Evolutionary conservation across 2,888 invertebrate genomes (phyloP).

Genomic region (Ochropacha duplaris): DNA sequence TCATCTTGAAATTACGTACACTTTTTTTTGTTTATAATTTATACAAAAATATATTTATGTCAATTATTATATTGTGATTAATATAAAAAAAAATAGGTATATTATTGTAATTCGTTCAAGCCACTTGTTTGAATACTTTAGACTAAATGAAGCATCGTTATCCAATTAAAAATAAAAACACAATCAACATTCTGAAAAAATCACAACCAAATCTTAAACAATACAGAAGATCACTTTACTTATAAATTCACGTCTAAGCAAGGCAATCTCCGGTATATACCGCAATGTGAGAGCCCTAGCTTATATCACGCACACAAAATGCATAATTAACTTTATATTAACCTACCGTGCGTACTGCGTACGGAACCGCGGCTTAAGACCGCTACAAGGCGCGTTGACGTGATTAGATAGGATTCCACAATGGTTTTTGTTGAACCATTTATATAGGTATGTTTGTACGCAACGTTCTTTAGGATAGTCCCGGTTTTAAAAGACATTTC

Average conservation of each 20-base stretch:
- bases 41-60: too few relatives aligned
- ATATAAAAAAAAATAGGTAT: too few relatives aligned
- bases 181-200: not conserved
- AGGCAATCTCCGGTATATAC: constrained; percentile 49
- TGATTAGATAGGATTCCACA: constrained; percentile 48
- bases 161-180: not conserved
- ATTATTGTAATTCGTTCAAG: too few relatives aligned
- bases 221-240: constrained; percentile 28
- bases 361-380: constrained; percentile 13
- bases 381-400: constrained; percentile 31
- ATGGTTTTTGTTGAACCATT: constrained; percentile 40
- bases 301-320: constrained; percentile 70
- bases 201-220: not conserved
- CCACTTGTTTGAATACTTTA: too few relatives aligned
- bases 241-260: constrained; percentile 48
- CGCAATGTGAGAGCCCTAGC: constrained; percentile 38
- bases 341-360: constrained; percentile 44
- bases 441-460: not conserved
- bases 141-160: not conserved
- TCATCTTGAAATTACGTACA: too few relatives aligned
- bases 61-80: too few relatives aligned
- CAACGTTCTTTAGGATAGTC: constrained; percentile 13
- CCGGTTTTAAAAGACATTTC: not conserved
- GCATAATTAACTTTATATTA: constrained; percentile 76
- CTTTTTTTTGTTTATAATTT: too few relatives aligned